Evolutionary conservation across 2,888 invertebrate species (phyloP).

Genomic region (Chydorus sphaericus): DNA sequence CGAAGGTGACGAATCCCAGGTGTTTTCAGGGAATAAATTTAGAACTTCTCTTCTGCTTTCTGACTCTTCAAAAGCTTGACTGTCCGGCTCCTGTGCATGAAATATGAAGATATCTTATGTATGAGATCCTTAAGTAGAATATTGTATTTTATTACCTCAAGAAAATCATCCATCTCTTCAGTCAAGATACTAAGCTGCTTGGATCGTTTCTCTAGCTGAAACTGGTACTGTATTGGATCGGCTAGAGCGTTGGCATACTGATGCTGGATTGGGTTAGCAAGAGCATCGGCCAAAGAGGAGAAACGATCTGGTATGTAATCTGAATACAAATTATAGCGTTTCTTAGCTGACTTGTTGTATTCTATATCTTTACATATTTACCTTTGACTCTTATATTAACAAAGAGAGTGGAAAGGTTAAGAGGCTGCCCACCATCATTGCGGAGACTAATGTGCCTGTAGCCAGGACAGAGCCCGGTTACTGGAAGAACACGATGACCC

Average conservation of each 20-base stretch:
- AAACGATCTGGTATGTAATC: constrained; percentile 20
- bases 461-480: constrained; percentile 78
- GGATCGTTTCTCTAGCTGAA: constrained; percentile 78
- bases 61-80: background rate
- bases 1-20: background rate
- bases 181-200: constrained; percentile 78
- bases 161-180: constrained; percentile 45
- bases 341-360: constrained; percentile 11
- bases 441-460: constrained; percentile 81
- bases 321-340: too few relatives aligned
- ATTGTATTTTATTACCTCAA: background rate
- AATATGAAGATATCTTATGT: background rate
- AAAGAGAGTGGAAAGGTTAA: constrained; percentile 70
- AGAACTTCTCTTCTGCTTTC: background rate
- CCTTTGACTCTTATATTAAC: constrained; percentile 71
- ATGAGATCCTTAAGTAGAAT: background rate
- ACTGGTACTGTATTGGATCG: constrained; percentile 94
- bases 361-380: too few relatives aligned
- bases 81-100: background rate
- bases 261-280: too few relatives aligned
- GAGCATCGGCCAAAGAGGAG: constrained; percentile 39
- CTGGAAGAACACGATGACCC: constrained; percentile 85
- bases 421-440: constrained; percentile 80
- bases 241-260: constrained; percentile 61
- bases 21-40: background rate